Evolutionary conservation across 2,888 invertebrate genomes (phyloP).

Genomic region (Ecdyonurus torrentis): DNA sequence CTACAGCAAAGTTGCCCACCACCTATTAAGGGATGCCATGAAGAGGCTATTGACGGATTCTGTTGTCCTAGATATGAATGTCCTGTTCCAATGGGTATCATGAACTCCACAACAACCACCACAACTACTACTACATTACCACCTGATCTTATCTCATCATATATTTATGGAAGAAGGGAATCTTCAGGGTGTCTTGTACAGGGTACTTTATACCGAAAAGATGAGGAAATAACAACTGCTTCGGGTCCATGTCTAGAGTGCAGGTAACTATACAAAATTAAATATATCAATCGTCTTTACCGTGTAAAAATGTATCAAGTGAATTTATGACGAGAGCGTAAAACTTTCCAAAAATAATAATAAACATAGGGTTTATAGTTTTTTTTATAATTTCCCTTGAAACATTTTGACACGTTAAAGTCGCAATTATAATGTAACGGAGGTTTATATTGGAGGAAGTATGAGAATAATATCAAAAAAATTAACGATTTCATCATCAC

Average conservation of each 20-base stretch:
- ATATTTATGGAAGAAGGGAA: not conserved
- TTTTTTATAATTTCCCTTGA: not conserved
- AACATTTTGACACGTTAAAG: too few relatives aligned
- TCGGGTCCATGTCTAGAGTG: constrained; percentile 89
- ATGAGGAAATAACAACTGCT: constrained; percentile 66
- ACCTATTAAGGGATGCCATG: constrained; percentile 79
- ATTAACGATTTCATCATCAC: too few relatives aligned
- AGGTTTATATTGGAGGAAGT: too few relatives aligned
- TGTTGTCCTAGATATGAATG: constrained; percentile 91
- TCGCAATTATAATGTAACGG: too few relatives aligned
- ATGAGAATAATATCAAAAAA: too few relatives aligned
- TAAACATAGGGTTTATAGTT: not conserved
- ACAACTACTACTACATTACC: constrained; percentile 42
- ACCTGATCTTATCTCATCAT: constrained; percentile 19
- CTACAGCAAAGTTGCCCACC: constrained; percentile 91
- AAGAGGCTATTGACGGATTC: constrained; percentile 84
- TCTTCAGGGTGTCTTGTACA: constrained; percentile 67
- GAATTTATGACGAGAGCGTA: too few relatives aligned
- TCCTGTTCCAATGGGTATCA: constrained; percentile 56
- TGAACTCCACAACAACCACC: constrained; percentile 72
- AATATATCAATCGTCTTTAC: too few relatives aligned
- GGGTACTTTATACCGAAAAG: constrained; percentile 69
- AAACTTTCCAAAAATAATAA: not conserved
- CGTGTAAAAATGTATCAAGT: too few relatives aligned
- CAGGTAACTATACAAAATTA: constrained; percentile 71